Conservation (phyloP, 2,113 vertebrate species). For the Telmatochromis sp. region DNA sequence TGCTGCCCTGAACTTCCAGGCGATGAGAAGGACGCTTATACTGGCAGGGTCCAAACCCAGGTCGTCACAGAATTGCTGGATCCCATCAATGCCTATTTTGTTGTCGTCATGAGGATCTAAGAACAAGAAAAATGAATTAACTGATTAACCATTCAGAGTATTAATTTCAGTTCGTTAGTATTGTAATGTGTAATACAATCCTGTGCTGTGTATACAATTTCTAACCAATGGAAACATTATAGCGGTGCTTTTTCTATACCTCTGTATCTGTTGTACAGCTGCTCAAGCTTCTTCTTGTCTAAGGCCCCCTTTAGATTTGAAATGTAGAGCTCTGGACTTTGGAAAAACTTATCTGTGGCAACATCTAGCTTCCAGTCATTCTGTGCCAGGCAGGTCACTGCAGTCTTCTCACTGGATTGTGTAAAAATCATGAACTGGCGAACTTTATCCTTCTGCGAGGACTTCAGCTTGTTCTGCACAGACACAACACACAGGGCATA, state of each 20-base stretch:
- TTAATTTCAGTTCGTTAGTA: background rate
- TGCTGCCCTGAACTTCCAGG: conserved; percentile 91
- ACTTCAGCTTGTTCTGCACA: conserved; percentile 98
- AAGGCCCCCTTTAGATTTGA: conserved; percentile 86
- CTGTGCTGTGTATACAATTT: background rate
- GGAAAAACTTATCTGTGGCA: conserved; percentile 98
- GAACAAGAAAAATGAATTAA: background rate
- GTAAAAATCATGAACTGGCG: conserved; percentile 99
- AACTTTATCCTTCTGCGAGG: conserved; percentile 99
- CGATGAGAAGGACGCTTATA: conserved; percentile 87
- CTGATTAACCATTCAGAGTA: background rate
- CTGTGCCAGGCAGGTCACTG: conserved; percentile 91
- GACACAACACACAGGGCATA: conserved; percentile 1
- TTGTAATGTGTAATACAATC: background rate
- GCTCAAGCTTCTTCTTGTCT: conserved; percentile 94
- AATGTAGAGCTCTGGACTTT: conserved; percentile 95
- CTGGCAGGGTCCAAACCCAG: conserved; percentile 86
- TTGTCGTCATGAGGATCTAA: conserved; percentile 92
- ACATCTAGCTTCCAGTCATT: conserved; percentile 99
- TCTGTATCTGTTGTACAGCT: conserved; percentile 95
- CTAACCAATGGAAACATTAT: background rate
- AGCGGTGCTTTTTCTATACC: conserved; percentile 58
- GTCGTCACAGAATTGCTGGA: conserved; percentile 92
- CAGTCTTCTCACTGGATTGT: conserved; percentile 96
- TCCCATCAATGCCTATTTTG: conserved; percentile 92